Evolutionary conservation across 2,113 vertebrate species (phyloP).

Genomic region (Aptenodytes patagonicus): DNA sequence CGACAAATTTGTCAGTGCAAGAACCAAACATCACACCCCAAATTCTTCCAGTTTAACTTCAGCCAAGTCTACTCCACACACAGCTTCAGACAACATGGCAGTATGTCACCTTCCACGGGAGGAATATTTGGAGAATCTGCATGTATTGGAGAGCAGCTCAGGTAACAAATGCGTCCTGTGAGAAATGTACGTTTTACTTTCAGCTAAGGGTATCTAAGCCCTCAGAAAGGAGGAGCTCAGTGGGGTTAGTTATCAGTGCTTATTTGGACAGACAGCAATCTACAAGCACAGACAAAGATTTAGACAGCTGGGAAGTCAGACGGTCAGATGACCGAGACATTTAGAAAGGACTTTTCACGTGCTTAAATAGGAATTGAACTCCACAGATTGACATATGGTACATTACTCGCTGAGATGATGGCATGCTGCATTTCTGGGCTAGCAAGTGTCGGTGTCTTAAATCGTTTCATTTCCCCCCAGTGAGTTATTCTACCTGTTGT

Average conservation of each 20-base stretch:
- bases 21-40: neutral
- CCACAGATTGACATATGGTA: neutral
- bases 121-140: neutral
- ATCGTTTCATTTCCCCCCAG: neutral
- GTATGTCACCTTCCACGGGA: neutral
- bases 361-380: neutral
- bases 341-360: neutral
- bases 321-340: accelerated
- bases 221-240: neutral
- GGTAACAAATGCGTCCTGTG: accelerated
- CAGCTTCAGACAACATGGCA: accelerated
- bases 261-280: neutral
- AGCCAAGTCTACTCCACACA: accelerated
- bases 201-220: neutral
- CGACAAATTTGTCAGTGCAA: neutral
- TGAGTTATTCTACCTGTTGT: neutral
- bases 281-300: neutral
- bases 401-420: neutral
- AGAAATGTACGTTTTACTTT: neutral
- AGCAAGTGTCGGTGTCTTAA: neutral
- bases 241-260: neutral
- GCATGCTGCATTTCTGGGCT: neutral
- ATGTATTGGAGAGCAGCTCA: neutral
- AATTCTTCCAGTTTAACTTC: neutral
- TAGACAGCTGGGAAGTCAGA: neutral